Base-by-base conservation (phyloP, 2,888 invertebrate species). In the Polymixis lichenea region DNA sequence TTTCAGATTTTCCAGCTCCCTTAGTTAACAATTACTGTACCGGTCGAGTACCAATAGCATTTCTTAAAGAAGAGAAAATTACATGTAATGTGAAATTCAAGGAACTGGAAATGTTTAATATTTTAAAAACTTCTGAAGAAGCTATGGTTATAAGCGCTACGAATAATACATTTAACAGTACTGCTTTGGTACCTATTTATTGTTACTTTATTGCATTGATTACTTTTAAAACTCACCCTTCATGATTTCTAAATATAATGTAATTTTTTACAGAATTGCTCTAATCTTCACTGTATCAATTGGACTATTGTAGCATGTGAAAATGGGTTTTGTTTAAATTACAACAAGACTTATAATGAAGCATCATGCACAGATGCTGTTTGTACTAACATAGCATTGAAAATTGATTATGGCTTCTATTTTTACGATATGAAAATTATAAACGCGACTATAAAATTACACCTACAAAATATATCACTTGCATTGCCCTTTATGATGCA, bases 21-120 rank as follows among this genome's bases (percentile, higher is more conserved):
- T 80, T 88, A 38, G 78, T 92, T 25, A 96, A 94, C 77, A 92
- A 89, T 87, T 95, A 96, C 80, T 96, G 96, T 78, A 90, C 87
- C 49, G 91, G 91, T 43, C 91, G 93, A 83, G 91, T 91, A 74
- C 89, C 91, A 25, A 87, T 95, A n/a, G 83, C 82, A 78, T 95
- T 95, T 88, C 89, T 96, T 32, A 92, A 89, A 75, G 90, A 94
- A 73, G 92, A 94, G 82, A 89, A 86, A 61, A 88, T 92, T 56
- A 89, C 86, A 77, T 96, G 96, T 81, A 91, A 86, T 77, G 94
- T 94, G 0, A 94, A 93, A 82, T 85, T 95, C 13, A 87, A 90
- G 25, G 94, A 96, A 78, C 85, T 96, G 8, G 94, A 96, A 91
- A 94, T 95, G 92, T 92, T 95, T 77, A 90, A 92, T 83, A 91